Evolutionary conservation across 2,888 invertebrate genomes (phyloP).

Genomic region (Autographa pulchrina): DNA sequence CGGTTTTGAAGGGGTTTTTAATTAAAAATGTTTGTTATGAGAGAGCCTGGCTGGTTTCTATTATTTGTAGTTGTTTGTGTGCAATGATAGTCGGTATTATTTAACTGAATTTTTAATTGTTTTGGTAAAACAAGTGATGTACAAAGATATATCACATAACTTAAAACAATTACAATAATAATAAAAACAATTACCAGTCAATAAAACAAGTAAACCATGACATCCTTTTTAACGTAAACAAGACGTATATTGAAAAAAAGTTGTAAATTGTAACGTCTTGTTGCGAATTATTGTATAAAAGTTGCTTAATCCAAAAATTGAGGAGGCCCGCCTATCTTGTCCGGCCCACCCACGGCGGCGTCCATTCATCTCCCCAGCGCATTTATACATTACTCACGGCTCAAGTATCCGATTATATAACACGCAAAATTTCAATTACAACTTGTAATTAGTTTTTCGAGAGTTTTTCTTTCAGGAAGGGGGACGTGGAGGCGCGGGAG

Average conservation of each 20-base stretch:
- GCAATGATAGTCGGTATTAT: constrained; percentile 27
- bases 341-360: constrained; percentile 74
- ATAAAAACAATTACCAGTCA: background rate
- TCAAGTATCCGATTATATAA: constrained; percentile 90
- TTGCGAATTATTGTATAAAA: constrained; percentile 79
- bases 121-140: background rate
- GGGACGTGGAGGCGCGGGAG: constrained; percentile 80
- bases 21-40: constrained; percentile 85
- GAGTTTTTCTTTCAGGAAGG: constrained; percentile 89
- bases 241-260: constrained; percentile 53
- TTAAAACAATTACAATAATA: background rate
- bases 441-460: constrained; percentile 90
- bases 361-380: constrained; percentile 86
- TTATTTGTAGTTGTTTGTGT: constrained; percentile 59
- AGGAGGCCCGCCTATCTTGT: constrained; percentile 77
- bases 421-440: constrained; percentile 91
- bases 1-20: constrained; percentile 84
- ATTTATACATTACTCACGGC: constrained; percentile 89
- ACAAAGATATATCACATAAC: background rate
- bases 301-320: constrained; percentile 81
- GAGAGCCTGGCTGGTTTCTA: constrained; percentile 71
- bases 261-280: constrained; percentile 70
- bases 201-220: background rate
- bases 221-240: background rate
- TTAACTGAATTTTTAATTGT: constrained; percentile 28